These are phyloP conservation scores for Eupsilia transversa DNA, from an alignment of 2,888 invertebrate genomes.

Conservation along the genomic window DNA sequence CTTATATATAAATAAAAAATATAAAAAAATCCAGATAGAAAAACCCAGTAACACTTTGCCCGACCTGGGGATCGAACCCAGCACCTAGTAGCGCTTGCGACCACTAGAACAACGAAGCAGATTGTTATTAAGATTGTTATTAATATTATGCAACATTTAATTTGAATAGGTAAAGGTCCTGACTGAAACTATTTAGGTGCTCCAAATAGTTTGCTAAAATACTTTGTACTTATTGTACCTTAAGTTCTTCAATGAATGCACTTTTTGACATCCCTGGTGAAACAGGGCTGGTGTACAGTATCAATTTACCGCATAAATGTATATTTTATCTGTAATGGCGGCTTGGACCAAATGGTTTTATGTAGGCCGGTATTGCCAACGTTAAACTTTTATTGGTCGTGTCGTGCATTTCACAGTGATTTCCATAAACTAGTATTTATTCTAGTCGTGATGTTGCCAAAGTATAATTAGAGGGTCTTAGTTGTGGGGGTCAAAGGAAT, in stretches of 20 bases:
- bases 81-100: neutral
- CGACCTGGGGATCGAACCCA: neutral
- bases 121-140: no score
- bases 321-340: conserved; percentile 48
- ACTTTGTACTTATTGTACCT: neutral
- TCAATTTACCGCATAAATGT: conserved; percentile 49
- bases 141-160: neutral
- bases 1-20: no score
- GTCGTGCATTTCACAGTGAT: conserved; percentile 29
- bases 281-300: conserved; percentile 29
- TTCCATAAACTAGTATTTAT: conserved; percentile 47
- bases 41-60: neutral
- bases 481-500: neutral
- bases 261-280: conserved; percentile 22
- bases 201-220: neutral
- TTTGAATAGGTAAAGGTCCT: neutral
- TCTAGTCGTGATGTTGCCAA: conserved; percentile 32
- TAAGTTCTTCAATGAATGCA: neutral
- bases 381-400: conserved; percentile 46
- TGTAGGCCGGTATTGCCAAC: conserved; percentile 44
- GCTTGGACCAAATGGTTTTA: conserved; percentile 32
- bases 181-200: neutral
- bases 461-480: conserved; percentile 8
- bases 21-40: neutral
- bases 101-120: neutral